Base-by-base conservation (phyloP, 1,140 invertebrate species). In the Sycophaga agraensis region DNA sequence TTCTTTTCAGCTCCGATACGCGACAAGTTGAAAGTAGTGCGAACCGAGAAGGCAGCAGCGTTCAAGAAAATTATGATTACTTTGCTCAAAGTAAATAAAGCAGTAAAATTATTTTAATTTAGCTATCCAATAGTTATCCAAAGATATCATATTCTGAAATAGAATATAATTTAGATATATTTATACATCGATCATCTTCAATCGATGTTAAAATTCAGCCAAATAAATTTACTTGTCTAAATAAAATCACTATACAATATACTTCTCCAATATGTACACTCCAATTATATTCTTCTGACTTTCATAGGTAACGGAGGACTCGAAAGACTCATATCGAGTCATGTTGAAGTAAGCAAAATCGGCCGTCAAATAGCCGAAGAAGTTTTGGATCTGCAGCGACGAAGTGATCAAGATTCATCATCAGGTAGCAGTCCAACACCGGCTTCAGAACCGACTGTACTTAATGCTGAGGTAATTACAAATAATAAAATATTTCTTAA, bases 261-360 rank as follows among this genome's bases (percentile, higher is more conserved):
- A n/a, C n/a, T n/a, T n/a, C n/a, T n/a, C n/a, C n/a, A n/a, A n/a
- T n/a, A n/a, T n/a, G n/a, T n/a, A n/a, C n/a, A n/a, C n/a, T n/a
- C n/a, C n/a, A n/a, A n/a, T n/a, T 19, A 42, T 19, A 2, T 42
- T 8, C 21, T 17, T 2, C 17, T 39, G 17, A 42, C 9, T 19
- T 46, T 49, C 21, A 34, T 40, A 80, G 77, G 73, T 64, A 79
- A 78, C 48, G 78, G 83, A 48, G 88, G 88, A 43, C 86, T 91
- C 73, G 85, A 89, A 66, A 79, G 83, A 54, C 75, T 90, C 62
- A 90, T 91, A 66, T 87, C 84, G 67, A 87, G 84, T 39, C 88
- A 90, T 64, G 83, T 91, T 39, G 89, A 91, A 74, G 89, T 88
- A 50, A 89, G 88, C 74, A 91, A 91, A 80, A 91, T 92, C 65